These are phyloP conservation scores for Sminthopsis crassicaudata DNA, from an alignment of 2,113 vertebrate species.

Conservation along the genomic window DNA sequence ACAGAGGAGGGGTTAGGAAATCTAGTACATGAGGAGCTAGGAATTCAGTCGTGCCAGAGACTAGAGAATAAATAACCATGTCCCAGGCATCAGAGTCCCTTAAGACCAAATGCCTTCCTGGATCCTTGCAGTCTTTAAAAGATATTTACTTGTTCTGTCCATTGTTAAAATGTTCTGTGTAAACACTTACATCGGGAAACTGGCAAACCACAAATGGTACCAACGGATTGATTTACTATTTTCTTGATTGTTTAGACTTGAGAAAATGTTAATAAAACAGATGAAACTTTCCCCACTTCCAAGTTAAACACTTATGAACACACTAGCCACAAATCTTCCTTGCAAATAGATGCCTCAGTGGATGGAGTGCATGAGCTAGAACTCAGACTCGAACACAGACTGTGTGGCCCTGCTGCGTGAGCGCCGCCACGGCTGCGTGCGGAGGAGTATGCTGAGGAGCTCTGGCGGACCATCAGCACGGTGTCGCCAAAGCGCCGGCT, in stretches of 20 bases:
- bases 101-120: background rate
- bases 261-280: background rate
- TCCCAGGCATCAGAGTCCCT: background rate
- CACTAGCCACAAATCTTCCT: background rate
- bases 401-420: constrained; percentile 86
- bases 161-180: background rate
- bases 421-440: constrained; percentile 94
- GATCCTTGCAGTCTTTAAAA: background rate
- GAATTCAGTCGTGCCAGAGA: background rate
- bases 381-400: background rate
- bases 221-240: background rate
- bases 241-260: background rate
- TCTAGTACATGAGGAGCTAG: background rate
- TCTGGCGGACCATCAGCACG: constrained; percentile 87
- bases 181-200: background rate
- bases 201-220: background rate
- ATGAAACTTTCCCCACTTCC: background rate
- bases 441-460: constrained; percentile 89
- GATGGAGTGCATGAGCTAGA: background rate
- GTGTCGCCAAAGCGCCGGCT: constrained; percentile 85
- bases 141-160: background rate
- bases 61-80: background rate
- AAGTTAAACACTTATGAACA: background rate
- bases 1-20: background rate
- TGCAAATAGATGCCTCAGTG: background rate